phyloP scores from a whole-genome alignment of 1,140 invertebrate genomes.

The Ceratina calcarata region DNA sequence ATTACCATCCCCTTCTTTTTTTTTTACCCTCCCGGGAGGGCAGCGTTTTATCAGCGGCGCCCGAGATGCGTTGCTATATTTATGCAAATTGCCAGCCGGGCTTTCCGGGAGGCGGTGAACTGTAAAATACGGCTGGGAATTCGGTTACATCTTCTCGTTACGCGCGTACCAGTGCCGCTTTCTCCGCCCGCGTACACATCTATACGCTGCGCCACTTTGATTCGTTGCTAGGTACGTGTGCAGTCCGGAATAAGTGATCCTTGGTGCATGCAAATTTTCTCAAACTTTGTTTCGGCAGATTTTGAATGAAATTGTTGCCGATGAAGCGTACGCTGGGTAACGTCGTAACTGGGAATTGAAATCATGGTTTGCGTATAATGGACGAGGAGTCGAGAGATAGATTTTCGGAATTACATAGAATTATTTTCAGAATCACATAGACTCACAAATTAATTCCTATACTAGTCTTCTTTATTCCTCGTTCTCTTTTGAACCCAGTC shows the following conservation, averaged over 20 bases:
- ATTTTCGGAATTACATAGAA: too few relatives aligned
- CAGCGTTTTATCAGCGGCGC: slow-evolving; percentile 46
- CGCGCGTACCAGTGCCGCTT: neutral
- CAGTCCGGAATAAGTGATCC: slow-evolving; percentile 13
- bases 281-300: neutral
- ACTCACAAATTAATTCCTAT: neutral
- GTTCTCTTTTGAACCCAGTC: too few relatives aligned
- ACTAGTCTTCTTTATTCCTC: neutral
- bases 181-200: neutral
- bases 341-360: neutral
- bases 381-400: too few relatives aligned
- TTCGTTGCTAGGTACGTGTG: slow-evolving; percentile 2
- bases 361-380: too few relatives aligned
- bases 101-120: slow-evolving; percentile 59
- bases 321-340: neutral
- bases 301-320: slow-evolving; percentile 2
- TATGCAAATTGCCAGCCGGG: slow-evolving; percentile 70
- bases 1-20: slow-evolving; percentile 64
- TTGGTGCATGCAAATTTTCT: slow-evolving; percentile 21
- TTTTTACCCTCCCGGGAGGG: slow-evolving; percentile 13
- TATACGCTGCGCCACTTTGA: neutral
- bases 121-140: slow-evolving; percentile 69
- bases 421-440: too few relatives aligned
- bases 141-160: slow-evolving; percentile 62
- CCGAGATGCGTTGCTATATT: slow-evolving; percentile 60